Evolutionary conservation across 2,888 invertebrate species (phyloP), one percentile per base, ranked within the genome.

Genomic region (Tenthredo scrophulariae): DNA sequence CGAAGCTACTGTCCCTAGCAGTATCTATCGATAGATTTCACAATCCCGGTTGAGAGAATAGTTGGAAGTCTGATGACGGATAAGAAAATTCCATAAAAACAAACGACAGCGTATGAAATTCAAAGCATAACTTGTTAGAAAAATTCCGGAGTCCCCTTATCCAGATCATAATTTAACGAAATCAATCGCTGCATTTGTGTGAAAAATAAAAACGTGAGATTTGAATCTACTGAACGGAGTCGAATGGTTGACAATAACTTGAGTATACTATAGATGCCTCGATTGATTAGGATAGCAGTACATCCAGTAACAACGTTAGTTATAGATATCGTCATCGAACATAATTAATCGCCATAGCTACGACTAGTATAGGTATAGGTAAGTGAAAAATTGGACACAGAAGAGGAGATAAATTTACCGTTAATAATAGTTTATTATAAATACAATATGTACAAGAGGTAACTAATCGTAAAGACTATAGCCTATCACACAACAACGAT

Each of bases 401-500:
- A 29, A 33, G 5, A 33, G 50, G 26, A 62, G 0, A 22, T 13
- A n/a, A 40, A 62, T 40, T 80, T 62, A 62, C 22, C 33, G 29
- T 33, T 80, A 80, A 80, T 80, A 80, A 46, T 83, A 83, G 43
- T 83, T 83, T 83, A 83, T 83, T 83, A 83, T 83, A 83, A 83
- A 83, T 83, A 83, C 67, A 83, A 83, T 83, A 83, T 83, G 83
- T 83, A 83, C 83, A 83, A 67, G 37, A 83, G 46, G 67, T 26
- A 67, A 83, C 83, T 46, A 83, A 46, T 83, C 22, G 43, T 83
- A 70, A 70, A 46, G 18, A 29, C 9, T 29, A 33, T 83, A 50
- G 15, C 62, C 46, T 70, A 29, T 67, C 62, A 58, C 50, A 80
- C 80, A 26, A 80, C 80, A 40, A 80, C 80, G 46, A 70, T 70